Evolutionary conservation across 1,140 invertebrate genomes (phyloP).

Genomic region (Monochamus saltuarius): DNA sequence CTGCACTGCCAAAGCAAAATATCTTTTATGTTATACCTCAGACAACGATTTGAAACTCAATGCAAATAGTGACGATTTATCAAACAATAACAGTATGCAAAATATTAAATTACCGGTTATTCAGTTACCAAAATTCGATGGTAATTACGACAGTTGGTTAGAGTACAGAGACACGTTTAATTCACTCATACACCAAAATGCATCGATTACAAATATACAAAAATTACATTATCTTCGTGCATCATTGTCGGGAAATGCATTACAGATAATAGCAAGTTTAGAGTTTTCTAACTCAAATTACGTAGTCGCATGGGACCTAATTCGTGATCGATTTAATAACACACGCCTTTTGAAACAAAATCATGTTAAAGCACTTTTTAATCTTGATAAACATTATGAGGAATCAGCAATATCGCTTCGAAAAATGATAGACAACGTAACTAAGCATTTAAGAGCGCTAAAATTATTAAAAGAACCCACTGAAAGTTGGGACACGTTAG

Average conservation of each 20-base stretch:
- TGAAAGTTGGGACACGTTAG: no score
- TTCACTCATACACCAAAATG: slow-evolving; percentile 25
- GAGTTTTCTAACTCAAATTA: slow-evolving; percentile 28
- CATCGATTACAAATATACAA: slow-evolving; percentile 8
- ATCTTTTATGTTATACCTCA: no score
- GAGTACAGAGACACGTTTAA: slow-evolving; percentile 27
- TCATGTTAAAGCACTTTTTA: slow-evolving; percentile 21
- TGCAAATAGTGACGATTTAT: no score
- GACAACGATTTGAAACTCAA: no score
- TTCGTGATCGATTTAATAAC: slow-evolving; percentile 24
- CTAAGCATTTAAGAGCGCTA: no score
- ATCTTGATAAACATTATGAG: slow-evolving; percentile 6
- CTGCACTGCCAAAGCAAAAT: no score
- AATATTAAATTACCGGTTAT: slow-evolving; percentile 24
- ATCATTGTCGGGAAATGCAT: slow-evolving; percentile 2
- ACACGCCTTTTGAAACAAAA: slow-evolving; percentile 17
- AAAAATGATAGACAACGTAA: no score
- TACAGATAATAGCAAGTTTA: slow-evolving; percentile 15
- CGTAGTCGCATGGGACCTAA: slow-evolving; percentile 20
- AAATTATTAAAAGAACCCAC: no score
- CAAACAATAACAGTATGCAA: no score
- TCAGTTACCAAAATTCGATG: slow-evolving; percentile 19
- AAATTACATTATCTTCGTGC: slow-evolving; percentile 28
- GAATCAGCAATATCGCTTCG: background rate
- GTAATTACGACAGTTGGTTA: slow-evolving; percentile 24